A percentile compares a stretch with the other conserved stretches of the same genome.
phyloP scores from a whole-genome alignment of 2,113 vertebrate genomes.

The Rhagologus leucostigma region DNA sequence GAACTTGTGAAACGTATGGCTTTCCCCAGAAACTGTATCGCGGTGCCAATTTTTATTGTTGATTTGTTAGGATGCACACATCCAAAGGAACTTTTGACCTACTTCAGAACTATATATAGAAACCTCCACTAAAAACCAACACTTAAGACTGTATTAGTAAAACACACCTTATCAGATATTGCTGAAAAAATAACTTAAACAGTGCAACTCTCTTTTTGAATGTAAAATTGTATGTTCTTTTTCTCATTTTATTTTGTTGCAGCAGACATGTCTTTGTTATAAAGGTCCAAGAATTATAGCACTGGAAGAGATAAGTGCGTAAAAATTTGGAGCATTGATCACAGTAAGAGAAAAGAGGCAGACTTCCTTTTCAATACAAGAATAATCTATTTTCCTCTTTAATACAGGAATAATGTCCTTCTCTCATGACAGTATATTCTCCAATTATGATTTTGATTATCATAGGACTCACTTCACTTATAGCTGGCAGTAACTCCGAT shows the following conservation, averaged over 20 bases:
- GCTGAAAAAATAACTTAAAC: neutral
- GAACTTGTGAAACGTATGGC: neutral
- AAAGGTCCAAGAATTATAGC: neutral
- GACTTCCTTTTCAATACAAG: neutral
- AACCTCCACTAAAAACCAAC: neutral
- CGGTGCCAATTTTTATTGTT: neutral
- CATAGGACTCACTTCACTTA: constrained; percentile 2
- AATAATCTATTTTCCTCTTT: neutral
- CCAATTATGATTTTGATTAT: constrained; percentile 25
- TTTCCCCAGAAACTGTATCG: constrained; percentile 3
- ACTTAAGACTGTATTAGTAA: neutral
- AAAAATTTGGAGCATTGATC: neutral
- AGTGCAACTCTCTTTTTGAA: neutral
- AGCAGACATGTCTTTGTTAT: neutral
- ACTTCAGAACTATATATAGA: neutral
- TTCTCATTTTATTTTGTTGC: neutral
- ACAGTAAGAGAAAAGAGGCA: neutral
- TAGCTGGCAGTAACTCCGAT: neutral
- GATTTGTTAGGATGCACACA: neutral
- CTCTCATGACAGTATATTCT: neutral
- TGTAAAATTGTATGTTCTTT: neutral
- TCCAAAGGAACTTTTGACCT: constrained; percentile 34
- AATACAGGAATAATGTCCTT: neutral
- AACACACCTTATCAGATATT: neutral
- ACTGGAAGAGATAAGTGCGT: neutral